Evolutionary conservation across 2,797 vertebrate species (phyloP).

Genomic region (Protonibea diacanthus): DNA sequence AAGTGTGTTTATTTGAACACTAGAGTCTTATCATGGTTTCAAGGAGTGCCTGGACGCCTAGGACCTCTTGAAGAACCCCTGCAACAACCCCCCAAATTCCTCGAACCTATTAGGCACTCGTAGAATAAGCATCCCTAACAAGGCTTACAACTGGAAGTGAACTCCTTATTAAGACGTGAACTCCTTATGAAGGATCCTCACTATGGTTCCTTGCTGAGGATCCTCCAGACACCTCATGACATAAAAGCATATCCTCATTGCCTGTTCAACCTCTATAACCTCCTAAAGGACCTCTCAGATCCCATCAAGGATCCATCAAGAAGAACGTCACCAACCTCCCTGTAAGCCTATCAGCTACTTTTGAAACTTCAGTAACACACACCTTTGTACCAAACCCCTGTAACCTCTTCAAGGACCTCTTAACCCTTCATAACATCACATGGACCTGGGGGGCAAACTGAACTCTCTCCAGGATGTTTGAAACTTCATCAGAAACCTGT

Average conservation of each 20-base stretch:
- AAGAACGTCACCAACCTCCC: neutral
- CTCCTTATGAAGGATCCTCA: neutral
- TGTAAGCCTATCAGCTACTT: too few species aligned
- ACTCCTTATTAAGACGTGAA: neutral
- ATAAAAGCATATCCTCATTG: neutral
- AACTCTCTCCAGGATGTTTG: neutral
- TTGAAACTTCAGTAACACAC: neutral
- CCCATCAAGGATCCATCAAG: neutral
- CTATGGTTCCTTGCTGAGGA: too few species aligned
- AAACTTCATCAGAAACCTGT: neutral
- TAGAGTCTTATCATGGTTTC: neutral
- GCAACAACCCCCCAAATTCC: too few species aligned
- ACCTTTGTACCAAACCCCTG: too few species aligned
- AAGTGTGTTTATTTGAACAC: too few species aligned
- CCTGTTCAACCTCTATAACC: neutral
- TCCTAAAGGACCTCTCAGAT: neutral
- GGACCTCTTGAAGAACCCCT: too few species aligned
- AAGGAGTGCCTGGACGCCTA: neutral
- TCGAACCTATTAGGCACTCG: too few species aligned
- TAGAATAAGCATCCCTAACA: neutral
- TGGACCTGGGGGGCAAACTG: neutral
- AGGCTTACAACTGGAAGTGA: too few species aligned
- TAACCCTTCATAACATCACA: too few species aligned
- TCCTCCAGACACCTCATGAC: neutral
- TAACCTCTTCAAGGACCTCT: too few species aligned